These are phyloP conservation scores for Achlya flavicornis DNA, from an alignment of 2,888 invertebrate genomes.

Conservation along the genomic window DNA sequence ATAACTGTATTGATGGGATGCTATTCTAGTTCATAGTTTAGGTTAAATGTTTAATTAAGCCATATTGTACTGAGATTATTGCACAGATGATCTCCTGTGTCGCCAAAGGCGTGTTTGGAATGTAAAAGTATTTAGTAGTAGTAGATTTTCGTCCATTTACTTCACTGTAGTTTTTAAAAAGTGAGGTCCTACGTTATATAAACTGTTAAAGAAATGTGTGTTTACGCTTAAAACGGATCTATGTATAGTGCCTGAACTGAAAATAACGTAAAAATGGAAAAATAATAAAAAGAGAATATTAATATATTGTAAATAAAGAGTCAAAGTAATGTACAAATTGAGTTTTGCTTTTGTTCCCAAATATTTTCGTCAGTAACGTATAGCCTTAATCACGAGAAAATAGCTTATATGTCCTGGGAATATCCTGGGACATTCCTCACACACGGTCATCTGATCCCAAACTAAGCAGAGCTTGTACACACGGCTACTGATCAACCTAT, in stretches of 20 bases:
- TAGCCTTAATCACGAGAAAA: neutral
- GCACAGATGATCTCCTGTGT: conserved; percentile 61
- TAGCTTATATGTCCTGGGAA: too few species aligned
- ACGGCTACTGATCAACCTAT: too few species aligned
- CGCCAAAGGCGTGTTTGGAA: conserved; percentile 67
- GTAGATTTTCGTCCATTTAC: conserved; percentile 41
- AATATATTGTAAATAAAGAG: conserved; percentile 83
- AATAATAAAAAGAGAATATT: conserved; percentile 75
- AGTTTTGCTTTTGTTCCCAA: conserved; percentile 29
- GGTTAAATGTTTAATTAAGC: conserved; percentile 53
- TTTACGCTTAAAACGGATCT: conserved; percentile 61
- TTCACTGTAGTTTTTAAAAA: conserved; percentile 50
- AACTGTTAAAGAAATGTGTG: conserved; percentile 45
- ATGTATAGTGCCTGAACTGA: conserved; percentile 76
- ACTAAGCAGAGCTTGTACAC: too few species aligned
- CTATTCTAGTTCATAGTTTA: conserved; percentile 50
- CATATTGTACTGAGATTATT: conserved; percentile 70
- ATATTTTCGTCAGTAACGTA: neutral
- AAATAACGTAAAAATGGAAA: conserved; percentile 53
- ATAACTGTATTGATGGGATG: conserved; percentile 45
- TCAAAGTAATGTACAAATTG: conserved; percentile 51
- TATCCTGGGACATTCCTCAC: too few species aligned
- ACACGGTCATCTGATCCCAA: too few species aligned
- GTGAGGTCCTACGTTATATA: conserved; percentile 62
- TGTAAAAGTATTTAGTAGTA: conserved; percentile 45